phyloP scores from a whole-genome alignment of 92 coral and sea anemone species.

The Porites evermanni region DNA sequence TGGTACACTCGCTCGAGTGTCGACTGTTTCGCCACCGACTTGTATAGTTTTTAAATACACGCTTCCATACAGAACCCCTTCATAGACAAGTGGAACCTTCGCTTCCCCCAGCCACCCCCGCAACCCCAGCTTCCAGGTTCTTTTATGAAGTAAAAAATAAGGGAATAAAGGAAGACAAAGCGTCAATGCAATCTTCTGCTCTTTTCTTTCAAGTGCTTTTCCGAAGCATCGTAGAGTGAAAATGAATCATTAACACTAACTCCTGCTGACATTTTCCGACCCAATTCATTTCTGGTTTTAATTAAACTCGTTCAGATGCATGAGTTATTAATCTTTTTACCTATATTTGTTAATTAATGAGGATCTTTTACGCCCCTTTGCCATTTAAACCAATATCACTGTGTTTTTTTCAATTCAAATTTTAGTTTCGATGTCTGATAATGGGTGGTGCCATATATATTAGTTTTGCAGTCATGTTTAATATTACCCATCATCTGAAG shows the following conservation, averaged over 20 bases:
- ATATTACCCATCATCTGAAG: no score
- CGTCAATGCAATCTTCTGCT: neutral
- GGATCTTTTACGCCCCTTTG: neutral
- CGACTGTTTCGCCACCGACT: no score
- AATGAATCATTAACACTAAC: neutral
- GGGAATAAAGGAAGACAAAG: neutral
- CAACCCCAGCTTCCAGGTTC: neutral
- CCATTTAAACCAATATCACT: neutral
- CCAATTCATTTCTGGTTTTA: neutral
- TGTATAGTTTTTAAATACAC: no score
- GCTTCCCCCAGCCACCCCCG: no score
- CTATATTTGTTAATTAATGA: neutral
- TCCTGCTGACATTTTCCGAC: constrained; percentile 12
- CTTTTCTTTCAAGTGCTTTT: neutral
- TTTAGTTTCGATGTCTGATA: neutral
- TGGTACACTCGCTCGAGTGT: no score
- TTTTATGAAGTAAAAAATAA: neutral
- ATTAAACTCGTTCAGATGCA: neutral
- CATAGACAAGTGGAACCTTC: no score
- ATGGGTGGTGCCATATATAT: neutral
- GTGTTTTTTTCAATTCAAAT: neutral
- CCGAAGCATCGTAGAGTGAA: neutral
- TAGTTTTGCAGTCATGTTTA: no score
- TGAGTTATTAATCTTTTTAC: neutral
- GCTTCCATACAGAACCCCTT: no score